Evolutionary conservation across 1,140 invertebrate species (phyloP), one percentile per base, ranked within the genome.

Genomic region (Drosophila cardini): DNA sequence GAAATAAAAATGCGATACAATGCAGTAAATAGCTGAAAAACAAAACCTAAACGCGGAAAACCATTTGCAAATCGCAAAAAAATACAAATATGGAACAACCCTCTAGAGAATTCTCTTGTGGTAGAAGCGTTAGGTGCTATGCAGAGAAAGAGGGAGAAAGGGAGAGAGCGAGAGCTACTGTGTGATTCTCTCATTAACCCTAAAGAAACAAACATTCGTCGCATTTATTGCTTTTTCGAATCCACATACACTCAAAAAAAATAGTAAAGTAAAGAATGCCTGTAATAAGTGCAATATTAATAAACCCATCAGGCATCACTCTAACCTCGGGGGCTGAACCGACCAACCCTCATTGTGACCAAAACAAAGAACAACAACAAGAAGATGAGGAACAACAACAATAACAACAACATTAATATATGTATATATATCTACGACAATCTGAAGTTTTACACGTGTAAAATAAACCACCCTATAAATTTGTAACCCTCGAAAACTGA

Each of bases 1-100:
- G 84, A 87, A 87, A 87, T 84, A 87, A 87, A 89, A 84, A 87
- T 86, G 84, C 77, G 83, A 79, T 87, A 87, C 83, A 89, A 89
- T 73, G 58, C 21, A 73, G 73, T 45, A 58, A 86, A 79, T 70
- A 65, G 77, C 75, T 72, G 82, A 87, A 86, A 82, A 86, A 86
- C 82, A 82, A 89, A 87, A 89, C 84, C 76, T 77, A 89, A 89
- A 87, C 84, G 83, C 84, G 83, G 83, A 87, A 87, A 87, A 86
- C 84, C 83, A 86, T 86, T 86, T 83, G 84, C 84, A 89, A 89
- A 87, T 87, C 76, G 84, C 80, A 72, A 60, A 68, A 71, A 69
- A 63, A 42, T 50, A 63, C 42, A 63, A 53, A 63, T 46, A 62
- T 50, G 45, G 18, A 70, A 55, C 80, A 82, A 82, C 80, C 80